Conservation (phyloP, 2,797 vertebrate genomes). For the Phataginus tetradactyla region DNA sequence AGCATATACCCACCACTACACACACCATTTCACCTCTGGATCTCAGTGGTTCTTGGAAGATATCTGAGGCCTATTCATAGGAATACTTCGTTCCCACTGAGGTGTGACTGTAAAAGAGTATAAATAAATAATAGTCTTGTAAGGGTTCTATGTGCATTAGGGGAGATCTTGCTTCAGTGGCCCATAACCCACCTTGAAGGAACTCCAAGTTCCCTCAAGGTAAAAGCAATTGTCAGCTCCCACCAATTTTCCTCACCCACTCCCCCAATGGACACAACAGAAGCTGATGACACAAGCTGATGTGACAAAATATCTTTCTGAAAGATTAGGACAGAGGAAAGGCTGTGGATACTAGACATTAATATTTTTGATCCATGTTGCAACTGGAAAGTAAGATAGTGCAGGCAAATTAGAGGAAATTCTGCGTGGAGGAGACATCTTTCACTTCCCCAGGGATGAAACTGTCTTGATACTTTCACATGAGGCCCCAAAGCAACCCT, state of each 20-base stretch:
- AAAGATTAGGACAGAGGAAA: constrained; percentile 37
- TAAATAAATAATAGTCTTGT: neutral
- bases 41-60: neutral
- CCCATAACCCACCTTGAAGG: neutral
- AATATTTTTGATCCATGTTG: neutral
- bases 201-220: neutral
- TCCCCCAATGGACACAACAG: neutral
- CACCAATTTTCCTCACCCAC: neutral
- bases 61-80: neutral
- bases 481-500: neutral
- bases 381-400: constrained; percentile 24
- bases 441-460: neutral
- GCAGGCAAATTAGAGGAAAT: constrained; percentile 6
- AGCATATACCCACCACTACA: neutral
- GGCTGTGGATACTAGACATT: neutral
- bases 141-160: neutral
- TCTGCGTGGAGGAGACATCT: neutral
- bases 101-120: neutral
- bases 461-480: neutral
- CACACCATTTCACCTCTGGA: neutral
- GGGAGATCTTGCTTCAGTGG: neutral
- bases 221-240: neutral
- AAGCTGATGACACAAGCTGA: neutral
- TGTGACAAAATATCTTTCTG: neutral
- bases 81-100: neutral